Conservation (phyloP, 2,113 vertebrate species). For the Mesitornis unicolor region DNA sequence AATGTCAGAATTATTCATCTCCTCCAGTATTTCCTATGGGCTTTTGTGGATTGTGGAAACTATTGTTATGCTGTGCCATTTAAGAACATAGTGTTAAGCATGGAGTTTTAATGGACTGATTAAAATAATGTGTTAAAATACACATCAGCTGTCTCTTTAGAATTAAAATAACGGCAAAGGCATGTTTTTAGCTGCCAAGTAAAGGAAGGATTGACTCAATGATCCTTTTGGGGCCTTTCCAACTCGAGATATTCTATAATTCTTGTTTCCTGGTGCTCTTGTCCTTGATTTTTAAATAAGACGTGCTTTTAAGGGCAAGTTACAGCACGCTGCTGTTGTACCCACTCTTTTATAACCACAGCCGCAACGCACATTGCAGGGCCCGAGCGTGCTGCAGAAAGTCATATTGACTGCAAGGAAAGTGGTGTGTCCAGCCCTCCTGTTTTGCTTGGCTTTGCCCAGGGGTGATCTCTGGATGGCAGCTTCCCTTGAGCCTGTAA, state of each 20-base stretch:
- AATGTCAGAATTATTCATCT: slow-evolving; percentile 40
- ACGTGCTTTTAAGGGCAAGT: background rate
- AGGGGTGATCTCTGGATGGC: background rate
- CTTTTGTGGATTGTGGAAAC: slow-evolving; percentile 52
- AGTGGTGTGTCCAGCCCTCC: background rate
- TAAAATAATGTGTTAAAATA: background rate
- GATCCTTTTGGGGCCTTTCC: background rate
- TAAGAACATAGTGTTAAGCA: background rate
- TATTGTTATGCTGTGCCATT: background rate
- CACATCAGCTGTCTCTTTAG: background rate
- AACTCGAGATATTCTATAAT: background rate
- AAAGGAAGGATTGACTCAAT: background rate
- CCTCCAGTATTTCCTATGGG: background rate
- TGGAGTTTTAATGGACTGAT: background rate
- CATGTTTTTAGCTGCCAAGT: background rate
- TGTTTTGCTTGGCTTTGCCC: background rate
- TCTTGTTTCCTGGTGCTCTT: background rate
- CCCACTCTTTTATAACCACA: background rate
- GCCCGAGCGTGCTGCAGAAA: background rate
- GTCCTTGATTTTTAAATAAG: background rate
- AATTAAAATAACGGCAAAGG: background rate
- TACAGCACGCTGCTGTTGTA: background rate
- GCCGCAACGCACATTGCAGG: background rate
- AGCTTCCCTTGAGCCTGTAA: background rate
- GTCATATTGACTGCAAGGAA: background rate